Base-by-base conservation (phyloP, 2,888 invertebrate genomes). In the Tanaodytes sp. region DNA sequence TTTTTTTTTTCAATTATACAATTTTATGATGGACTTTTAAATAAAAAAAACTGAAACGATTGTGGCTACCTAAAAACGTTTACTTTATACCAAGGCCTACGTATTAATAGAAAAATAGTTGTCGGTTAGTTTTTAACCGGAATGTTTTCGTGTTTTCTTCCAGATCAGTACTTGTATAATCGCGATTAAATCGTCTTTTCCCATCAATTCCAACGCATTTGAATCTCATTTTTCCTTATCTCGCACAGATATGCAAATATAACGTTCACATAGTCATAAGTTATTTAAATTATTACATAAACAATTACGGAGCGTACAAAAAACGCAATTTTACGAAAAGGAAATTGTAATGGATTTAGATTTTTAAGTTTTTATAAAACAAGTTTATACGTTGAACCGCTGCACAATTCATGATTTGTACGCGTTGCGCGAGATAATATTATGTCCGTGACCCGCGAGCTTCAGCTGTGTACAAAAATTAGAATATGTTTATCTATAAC, bases 161-260 rank as follows among this genome's bases (percentile, higher is more conserved):
- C 63, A 64, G 63, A 57, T 40, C 55, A 30, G 43, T 49, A 49
- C 55, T 43, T 64, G 43, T 58, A 64, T 58, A 57, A 64, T 51
- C 57, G 57, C 49, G 64, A 64, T 58, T 64, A 39, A 57, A 45
- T 55, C 39, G 27, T 36, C 15, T 55, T 37, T 43, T 33, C 19
- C 43, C 12, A 33, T 19, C 42, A 46, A 20, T 23, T 51, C n/a
- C 15, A 61, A 49, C 39, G 36, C 36, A 43, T 31, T 36, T 15
- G 63, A 49, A 33, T 46, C 27, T 40, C 33, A 63, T 49, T 63
- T 54, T 31, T 27, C n/a, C 36, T 62, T 52, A 62, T 62, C 62
- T 14, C 45, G 12, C 14, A 19, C 27, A 58, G 48, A 46, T 46
- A 58, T 39, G 31, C 16, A 49, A 58, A 58, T 31, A 23, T 9